These are phyloP conservation scores for Cheilosia vulpina DNA, from an alignment of 2,888 invertebrate genomes.

Conservation along the genomic window DNA sequence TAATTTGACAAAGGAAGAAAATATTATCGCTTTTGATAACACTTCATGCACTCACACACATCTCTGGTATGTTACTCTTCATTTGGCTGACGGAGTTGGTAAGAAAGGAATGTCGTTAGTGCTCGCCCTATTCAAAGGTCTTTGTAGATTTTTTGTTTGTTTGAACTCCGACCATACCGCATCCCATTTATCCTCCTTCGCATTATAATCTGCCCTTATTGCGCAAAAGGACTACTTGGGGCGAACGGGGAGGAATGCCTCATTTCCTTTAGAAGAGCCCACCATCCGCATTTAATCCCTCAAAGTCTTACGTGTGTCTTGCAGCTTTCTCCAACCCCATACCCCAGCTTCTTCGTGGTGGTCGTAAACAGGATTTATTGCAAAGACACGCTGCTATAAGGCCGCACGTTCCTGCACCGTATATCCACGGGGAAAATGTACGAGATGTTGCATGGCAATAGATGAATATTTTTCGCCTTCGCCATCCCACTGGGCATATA, in stretches of 20 bases:
- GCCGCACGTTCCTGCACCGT: conserved; percentile 78
- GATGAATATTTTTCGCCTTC: conserved; percentile 72
- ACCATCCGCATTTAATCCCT: conserved; percentile 36
- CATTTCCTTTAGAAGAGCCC: conserved; percentile 52
- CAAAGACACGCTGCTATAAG: conserved; percentile 82
- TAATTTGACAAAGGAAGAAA: conserved; percentile 50
- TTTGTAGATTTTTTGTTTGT: conserved; percentile 41
- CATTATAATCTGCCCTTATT: conserved; percentile 69
- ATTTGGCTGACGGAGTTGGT: conserved; percentile 43
- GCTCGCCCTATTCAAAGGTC: neutral
- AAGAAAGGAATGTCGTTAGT: conserved; percentile 37
- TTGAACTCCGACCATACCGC: conserved; percentile 33
- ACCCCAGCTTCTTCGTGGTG: conserved; percentile 76
- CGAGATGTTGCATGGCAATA: conserved; percentile 38
- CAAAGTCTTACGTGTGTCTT: conserved; percentile 54
- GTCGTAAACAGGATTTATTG: conserved; percentile 83
- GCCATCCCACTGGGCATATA: conserved; percentile 73
- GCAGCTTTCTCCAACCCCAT: conserved; percentile 43
- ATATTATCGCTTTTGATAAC: conserved; percentile 46
- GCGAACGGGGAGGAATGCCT: conserved; percentile 19
- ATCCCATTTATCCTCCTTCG: conserved; percentile 56
- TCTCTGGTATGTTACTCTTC: conserved; percentile 33
- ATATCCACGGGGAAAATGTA: conserved; percentile 14
- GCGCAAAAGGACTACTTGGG: conserved; percentile 54
- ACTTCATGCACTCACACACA: conserved; percentile 44